A percentile compares a stretch with the other conserved stretches of the same genome.
Evolutionary conservation across 2,888 invertebrate genomes (phyloP).

Genomic region (Nipponacmea schrenckii): DNA sequence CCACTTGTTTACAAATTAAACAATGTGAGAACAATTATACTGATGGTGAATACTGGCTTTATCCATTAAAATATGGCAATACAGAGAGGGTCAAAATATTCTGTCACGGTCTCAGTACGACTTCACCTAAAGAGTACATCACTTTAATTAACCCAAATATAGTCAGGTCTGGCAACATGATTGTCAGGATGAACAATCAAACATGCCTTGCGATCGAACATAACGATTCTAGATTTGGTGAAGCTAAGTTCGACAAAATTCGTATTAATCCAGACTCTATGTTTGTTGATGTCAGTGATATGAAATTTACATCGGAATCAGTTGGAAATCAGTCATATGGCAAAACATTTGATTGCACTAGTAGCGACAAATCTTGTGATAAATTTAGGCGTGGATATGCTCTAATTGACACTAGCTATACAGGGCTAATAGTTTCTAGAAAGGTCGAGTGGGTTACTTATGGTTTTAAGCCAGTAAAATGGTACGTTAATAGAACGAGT

Average conservation of each 20-base stretch:
- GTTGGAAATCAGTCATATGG: neutral
- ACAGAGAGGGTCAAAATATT: too few species aligned
- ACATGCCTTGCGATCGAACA: neutral
- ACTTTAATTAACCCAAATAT: too few species aligned
- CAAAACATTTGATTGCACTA: neutral
- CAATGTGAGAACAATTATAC: too few species aligned
- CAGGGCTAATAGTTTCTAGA: neutral
- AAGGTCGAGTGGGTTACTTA: neutral
- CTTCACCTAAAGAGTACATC: too few species aligned
- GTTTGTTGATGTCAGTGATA: neutral
- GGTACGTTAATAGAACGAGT: neutral
- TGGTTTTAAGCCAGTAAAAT: neutral
- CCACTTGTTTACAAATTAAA: too few species aligned
- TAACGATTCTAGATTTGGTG: neutral
- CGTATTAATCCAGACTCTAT: neutral
- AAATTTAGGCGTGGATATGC: neutral
- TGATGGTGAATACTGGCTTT: too few species aligned
- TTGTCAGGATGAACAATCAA: neutral
- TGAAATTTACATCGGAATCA: neutral
- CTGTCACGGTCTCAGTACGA: too few species aligned
- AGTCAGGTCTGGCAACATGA: too few species aligned
- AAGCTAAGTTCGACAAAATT: neutral
- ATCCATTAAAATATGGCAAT: too few species aligned
- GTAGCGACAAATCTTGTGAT: too few species aligned
- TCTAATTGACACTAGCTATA: neutral